Evolutionary conservation across 1,140 invertebrate species (phyloP), one percentile per base, ranked within the genome.

Genomic region (Drosophila pseudoananassae): DNA sequence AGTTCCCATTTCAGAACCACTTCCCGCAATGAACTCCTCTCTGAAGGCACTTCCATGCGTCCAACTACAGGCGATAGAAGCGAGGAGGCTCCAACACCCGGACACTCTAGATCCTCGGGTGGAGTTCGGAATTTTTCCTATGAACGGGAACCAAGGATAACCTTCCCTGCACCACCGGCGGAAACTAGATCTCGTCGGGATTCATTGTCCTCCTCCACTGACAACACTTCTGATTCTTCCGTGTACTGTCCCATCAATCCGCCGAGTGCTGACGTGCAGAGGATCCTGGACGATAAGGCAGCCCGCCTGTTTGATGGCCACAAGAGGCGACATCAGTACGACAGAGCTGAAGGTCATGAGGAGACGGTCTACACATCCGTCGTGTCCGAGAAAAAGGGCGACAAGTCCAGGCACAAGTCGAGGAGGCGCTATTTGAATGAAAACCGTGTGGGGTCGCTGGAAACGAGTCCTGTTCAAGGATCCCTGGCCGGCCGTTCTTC

Each of bases 211-310:
- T 89, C 78, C 0, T 92, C 91, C 4, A 77, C 85, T 0, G 82
- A 92, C 29, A 92, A 90, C 53, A 92, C 91, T 2, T 92, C 91
- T 0, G 91, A 92, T 50, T 92, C 91, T 0, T 92, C 91, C 10
- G 90, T 92, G 0, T 92, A 92, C 36, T 91, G 90, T 46, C 91
- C 91, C 15, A 91, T 92, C 1, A 91, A 91, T 71, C 81, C 87
- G 6, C 90, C 88, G 7, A 82, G 73, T 38, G 77, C 78, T 12
- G 91, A 92, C 73, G 78, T 92, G 20, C 90, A 92, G 49, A 75
- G 87, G 0, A 92, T 92, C 4, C 40, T 92, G 1, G 90, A 92
- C 14, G 90, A 92, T 8, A 91, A 92, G 53, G 87, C 91, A 0
- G 74, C 75, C 0, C 66, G 78, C 1, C 46, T 91, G 1, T 91